These are phyloP conservation scores for Dreissena polymorpha DNA, from an alignment of 1,140 invertebrate species.

Conservation along the genomic window DNA sequence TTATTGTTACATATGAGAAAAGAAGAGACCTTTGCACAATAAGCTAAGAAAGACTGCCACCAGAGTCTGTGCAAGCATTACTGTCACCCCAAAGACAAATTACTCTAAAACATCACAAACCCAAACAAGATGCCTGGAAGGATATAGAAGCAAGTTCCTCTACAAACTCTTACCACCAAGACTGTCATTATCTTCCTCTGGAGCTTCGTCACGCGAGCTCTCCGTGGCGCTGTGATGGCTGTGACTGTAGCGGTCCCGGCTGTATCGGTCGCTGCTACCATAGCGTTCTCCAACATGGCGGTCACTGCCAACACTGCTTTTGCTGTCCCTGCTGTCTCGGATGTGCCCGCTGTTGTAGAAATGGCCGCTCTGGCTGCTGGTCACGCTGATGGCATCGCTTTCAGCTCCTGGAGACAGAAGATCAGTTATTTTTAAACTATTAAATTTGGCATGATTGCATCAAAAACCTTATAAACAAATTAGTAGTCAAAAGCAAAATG, in stretches of 20 bases:
- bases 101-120: too few relatives aligned
- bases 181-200: constrained; percentile 74
- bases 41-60: too few relatives aligned
- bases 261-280: constrained; percentile 64
- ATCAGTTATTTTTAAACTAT: background rate
- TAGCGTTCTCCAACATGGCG: constrained; percentile 58
- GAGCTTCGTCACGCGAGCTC: constrained; percentile 75
- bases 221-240: constrained; percentile 76
- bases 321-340: constrained; percentile 33
- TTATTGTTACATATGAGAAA: too few relatives aligned
- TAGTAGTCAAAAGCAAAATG: too few relatives aligned
- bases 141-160: too few relatives aligned
- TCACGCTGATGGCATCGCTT: constrained; percentile 77
- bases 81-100: too few relatives aligned
- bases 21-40: too few relatives aligned
- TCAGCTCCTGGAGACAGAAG: constrained; percentile 59
- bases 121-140: too few relatives aligned
- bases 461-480: too few relatives aligned
- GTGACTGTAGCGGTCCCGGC: constrained; percentile 54
- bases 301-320: constrained; percentile 58
- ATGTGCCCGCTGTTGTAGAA: constrained; percentile 14
- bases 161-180: constrained; percentile 56
- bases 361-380: constrained; percentile 62
- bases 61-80: too few relatives aligned
- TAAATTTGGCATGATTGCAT: background rate